Evolutionary conservation across 2,113 vertebrate species (phyloP).

Genomic region (Odocoileus virginianus): DNA sequence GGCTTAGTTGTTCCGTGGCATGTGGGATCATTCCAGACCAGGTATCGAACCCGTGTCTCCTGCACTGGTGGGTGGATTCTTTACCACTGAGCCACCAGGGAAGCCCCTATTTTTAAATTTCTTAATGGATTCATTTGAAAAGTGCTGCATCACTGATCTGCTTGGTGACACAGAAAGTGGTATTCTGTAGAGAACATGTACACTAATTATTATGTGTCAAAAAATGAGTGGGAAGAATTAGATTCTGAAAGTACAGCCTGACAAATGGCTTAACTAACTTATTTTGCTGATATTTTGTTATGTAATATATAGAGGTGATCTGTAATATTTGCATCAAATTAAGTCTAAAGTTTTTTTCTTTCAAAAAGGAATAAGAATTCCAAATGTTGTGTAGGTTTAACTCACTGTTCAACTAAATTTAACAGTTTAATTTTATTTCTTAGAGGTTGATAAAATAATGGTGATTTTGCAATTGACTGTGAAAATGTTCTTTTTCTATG

Average conservation of each 20-base stretch:
- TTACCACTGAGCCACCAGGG: not conserved
- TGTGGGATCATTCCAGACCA: not conserved
- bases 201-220: not conserved
- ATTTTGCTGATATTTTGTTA: not conserved
- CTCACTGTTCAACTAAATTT: not conserved
- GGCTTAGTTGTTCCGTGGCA: not conserved
- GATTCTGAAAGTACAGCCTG: not conserved
- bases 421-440: not conserved
- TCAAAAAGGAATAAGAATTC: not conserved
- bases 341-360: not conserved
- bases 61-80: not conserved
- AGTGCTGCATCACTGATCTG: not conserved
- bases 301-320: not conserved
- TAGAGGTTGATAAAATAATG: not conserved
- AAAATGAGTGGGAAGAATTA: not conserved
- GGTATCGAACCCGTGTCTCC: not conserved
- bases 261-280: not conserved
- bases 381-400: not conserved
- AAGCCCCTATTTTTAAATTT: not conserved
- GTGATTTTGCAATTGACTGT: not conserved
- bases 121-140: not conserved
- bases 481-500: not conserved
- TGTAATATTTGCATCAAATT: not conserved
- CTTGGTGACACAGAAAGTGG: not conserved
- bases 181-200: not conserved